phyloP scores from a whole-genome alignment of 2,797 vertebrate species.

The Gymnoscopelus microlampas region DNA sequence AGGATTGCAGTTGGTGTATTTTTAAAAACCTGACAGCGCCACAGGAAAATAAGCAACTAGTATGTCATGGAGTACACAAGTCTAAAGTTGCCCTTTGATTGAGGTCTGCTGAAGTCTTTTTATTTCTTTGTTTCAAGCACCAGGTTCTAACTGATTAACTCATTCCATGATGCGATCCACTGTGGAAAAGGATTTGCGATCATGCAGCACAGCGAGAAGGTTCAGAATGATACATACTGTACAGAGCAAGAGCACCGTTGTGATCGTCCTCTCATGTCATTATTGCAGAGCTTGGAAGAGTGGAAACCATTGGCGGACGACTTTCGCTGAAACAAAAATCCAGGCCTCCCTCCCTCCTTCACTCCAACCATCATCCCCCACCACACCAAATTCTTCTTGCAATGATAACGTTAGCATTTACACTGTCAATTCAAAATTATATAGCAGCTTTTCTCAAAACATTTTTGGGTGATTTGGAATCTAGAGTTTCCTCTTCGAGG shows the following conservation, averaged over 20 bases:
- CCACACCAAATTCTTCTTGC: no score
- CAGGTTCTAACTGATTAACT: conserved; percentile 43
- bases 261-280: conserved; percentile 82
- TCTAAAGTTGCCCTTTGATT: no score
- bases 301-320: conserved; percentile 79
- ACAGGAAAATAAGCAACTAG: conserved; percentile 23
- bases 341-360: conserved; percentile 63
- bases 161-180: conserved; percentile 45
- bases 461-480: conserved; percentile 4
- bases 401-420: conserved; percentile 1
- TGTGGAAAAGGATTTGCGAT: conserved; percentile 72
- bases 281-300: conserved; percentile 77
- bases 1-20: no score
- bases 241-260: conserved; percentile 79
- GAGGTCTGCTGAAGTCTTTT: no score
- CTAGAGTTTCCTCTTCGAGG: background rate
- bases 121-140: background rate
- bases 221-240: conserved; percentile 86
- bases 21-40: conserved; percentile 23
- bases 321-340: conserved; percentile 84
- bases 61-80: conserved; percentile 12
- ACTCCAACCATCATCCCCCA: conserved; percentile 22
- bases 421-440: background rate
- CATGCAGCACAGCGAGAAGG: conserved; percentile 85
- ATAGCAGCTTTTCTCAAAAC: conserved; percentile 15